Evolutionary conservation across 64 coral and sea anemone genomes (phyloP).

Genomic region (Pocillopora verrucosa): DNA sequence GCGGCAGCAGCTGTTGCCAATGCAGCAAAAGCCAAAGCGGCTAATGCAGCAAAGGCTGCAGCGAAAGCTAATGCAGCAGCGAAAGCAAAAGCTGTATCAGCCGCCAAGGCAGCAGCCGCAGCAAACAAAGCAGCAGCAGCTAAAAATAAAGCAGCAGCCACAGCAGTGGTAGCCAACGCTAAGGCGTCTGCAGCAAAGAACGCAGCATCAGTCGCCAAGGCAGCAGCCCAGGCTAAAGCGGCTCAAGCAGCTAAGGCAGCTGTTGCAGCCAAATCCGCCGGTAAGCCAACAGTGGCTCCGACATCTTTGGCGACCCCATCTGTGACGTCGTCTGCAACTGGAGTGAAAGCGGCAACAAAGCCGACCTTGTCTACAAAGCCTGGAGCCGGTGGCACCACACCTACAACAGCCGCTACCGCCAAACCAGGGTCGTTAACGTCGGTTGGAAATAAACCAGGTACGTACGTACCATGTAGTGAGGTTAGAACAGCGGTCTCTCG

Average conservation of each 20-base stretch:
- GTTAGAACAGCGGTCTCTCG: not conserved
- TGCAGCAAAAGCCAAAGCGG: not conserved
- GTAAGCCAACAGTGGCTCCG: constrained; percentile 27
- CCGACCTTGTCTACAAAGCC: not conserved
- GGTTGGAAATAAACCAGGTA: constrained; percentile 30
- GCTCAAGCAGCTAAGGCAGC: constrained; percentile 27
- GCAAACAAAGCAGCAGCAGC: constrained; percentile 3
- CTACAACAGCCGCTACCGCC: not conserved
- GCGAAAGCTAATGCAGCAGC: not conserved
- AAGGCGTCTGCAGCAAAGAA: constrained; percentile 28
- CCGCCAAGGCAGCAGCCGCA: not conserved
- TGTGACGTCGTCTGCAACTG: not conserved
- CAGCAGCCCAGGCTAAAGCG: not conserved
- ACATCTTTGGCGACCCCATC: not conserved
- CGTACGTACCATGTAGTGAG: not conserved
- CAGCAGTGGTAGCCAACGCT: constrained; percentile 1
- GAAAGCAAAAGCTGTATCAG: not conserved
- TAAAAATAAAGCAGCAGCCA: constrained; percentile 17
- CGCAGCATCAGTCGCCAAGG: not conserved
- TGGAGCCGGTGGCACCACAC: constrained; percentile 9
- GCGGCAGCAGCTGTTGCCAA: constrained; percentile 19
- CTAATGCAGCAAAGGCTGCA: not conserved
- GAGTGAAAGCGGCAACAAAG: not conserved
- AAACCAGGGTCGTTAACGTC: not conserved
- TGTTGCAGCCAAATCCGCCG: constrained; percentile 27